Conservation (phyloP, 2,797 vertebrate genomes). For the Botia kubotai region DNA sequence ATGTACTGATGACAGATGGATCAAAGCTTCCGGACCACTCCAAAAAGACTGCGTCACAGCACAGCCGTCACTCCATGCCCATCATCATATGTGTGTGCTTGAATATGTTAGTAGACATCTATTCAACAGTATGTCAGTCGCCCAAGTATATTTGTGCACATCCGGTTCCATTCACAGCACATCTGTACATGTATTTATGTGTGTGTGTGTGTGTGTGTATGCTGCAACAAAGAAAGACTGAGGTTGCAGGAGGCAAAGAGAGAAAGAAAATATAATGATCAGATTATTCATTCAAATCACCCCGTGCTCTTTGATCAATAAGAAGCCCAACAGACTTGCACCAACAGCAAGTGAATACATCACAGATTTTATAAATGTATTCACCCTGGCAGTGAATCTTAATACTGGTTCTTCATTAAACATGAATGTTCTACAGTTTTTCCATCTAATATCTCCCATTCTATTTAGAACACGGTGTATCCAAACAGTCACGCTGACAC, state of each 20-base stretch:
- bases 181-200: constrained; percentile 17
- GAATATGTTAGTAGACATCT: neutral
- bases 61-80: neutral
- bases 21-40: constrained; percentile 54
- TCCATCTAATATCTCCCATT: neutral
- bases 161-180: constrained; percentile 17
- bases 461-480: neutral
- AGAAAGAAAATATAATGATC: constrained; percentile 28
- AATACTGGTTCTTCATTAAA: constrained; percentile 10
- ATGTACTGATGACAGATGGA: constrained; percentile 41
- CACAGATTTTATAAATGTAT: neutral
- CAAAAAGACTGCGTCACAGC: constrained; percentile 22
- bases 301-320: constrained; percentile 40
- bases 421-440: constrained; percentile 23
- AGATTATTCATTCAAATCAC: constrained; percentile 39
- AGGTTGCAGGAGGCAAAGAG: neutral
- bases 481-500: neutral
- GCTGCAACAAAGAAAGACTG: neutral
- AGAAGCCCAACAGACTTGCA: constrained; percentile 16
- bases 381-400: constrained; percentile 12
- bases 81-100: neutral
- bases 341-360: constrained; percentile 12
- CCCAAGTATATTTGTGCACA: constrained; percentile 14
- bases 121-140: neutral
- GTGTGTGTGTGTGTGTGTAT: neutral